Percentiles rank a stretch among this genome's conserved stretches.
phyloP scores from a whole-genome alignment of 1,140 invertebrate species.

The Leptinotarsa defecta region DNA sequence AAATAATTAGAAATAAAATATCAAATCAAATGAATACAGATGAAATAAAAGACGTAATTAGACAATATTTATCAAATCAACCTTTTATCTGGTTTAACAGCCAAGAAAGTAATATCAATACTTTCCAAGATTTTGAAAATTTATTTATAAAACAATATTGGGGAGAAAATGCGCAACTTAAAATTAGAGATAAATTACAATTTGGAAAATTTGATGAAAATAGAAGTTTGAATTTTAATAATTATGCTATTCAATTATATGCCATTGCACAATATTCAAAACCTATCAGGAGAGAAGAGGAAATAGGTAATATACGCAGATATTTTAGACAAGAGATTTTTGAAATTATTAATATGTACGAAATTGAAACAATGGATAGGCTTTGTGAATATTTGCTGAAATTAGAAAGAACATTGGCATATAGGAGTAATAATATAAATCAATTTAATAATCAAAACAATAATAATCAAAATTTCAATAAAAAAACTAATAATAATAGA shows the following conservation, averaged over 20 bases:
- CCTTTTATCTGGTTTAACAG: background rate
- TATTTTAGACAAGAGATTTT: conserved; percentile 7
- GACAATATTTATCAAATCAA: background rate
- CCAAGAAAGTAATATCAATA: background rate
- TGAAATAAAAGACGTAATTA: background rate
- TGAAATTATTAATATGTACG: conserved; percentile 4
- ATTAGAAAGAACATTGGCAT: background rate
- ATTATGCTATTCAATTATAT: too few species aligned
- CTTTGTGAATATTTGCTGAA: conserved; percentile 7
- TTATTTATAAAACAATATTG: background rate
- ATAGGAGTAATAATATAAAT: too few species aligned
- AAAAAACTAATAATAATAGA: too few species aligned
- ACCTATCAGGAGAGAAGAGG: too few species aligned
- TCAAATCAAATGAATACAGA: background rate
- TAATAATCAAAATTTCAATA: too few species aligned
- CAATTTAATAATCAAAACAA: too few species aligned
- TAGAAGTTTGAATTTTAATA: too few species aligned
- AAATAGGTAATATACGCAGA: too few species aligned
- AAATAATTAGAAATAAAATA: background rate
- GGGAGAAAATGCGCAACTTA: background rate
- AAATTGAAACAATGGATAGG: conserved; percentile 9
- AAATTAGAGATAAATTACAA: background rate
- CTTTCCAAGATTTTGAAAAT: background rate
- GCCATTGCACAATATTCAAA: too few species aligned
- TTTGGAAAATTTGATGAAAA: conserved; percentile 12